Evolutionary conservation across 2,888 invertebrate species (phyloP).

Genomic region (Aproaerema taeniolella): DNA sequence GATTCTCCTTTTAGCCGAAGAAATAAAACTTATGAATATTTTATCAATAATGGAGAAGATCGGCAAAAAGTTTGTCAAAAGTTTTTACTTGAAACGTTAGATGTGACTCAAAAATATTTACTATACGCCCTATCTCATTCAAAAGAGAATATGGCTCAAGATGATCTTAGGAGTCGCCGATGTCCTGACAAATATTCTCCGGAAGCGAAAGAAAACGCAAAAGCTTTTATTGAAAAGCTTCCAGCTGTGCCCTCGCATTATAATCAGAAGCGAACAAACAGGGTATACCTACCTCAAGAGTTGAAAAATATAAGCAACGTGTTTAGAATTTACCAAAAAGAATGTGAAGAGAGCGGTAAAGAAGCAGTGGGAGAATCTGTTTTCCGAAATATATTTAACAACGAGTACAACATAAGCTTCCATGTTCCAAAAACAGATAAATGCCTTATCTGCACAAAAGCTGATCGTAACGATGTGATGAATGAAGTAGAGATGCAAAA

Average conservation of each 20-base stretch:
- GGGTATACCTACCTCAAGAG: conserved; percentile 15
- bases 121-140: conserved; percentile 15
- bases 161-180: not conserved
- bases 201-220: not conserved
- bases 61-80: conserved; percentile 20
- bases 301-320: conserved; percentile 15
- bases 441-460: conserved; percentile 14
- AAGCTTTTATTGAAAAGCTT: conserved; percentile 17
- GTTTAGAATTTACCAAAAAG: conserved; percentile 12
- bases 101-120: conserved; percentile 19
- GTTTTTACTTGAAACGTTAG: conserved; percentile 19
- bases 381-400: conserved; percentile 14
- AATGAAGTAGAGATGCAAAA: not conserved
- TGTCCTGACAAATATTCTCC: not conserved
- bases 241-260: conserved; percentile 21
- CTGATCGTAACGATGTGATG: not conserved
- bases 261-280: conserved; percentile 10
- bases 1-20: conserved; percentile 6
- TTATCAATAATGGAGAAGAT: conserved; percentile 20
- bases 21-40: conserved; percentile 18
- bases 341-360: conserved; percentile 5
- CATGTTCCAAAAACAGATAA: conserved; percentile 20
- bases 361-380: conserved; percentile 7
- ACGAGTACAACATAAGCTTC: conserved; percentile 11
- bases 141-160: not conserved